Conservation (phyloP, 2,888 invertebrate genomes). For the Papilio protenor region DNA sequence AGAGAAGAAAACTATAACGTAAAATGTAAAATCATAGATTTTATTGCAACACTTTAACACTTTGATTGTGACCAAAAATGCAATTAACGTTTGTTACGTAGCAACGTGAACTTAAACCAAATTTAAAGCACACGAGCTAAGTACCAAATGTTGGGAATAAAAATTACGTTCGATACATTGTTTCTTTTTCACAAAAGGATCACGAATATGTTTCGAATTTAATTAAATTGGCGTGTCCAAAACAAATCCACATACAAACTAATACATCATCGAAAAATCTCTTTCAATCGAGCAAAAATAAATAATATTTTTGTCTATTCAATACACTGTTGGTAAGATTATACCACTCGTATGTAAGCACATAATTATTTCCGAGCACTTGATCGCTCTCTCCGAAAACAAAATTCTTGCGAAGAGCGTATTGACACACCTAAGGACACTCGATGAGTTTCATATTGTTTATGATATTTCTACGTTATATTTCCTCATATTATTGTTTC, state of each 20-base stretch:
- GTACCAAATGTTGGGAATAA: not conserved
- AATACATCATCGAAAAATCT: no score
- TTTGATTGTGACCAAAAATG: conserved; percentile 12
- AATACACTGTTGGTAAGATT: conserved; percentile 9
- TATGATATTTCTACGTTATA: conserved; percentile 20
- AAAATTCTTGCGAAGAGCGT: not conserved
- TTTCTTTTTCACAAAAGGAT: not conserved
- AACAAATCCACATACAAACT: no score
- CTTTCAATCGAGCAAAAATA: no score
- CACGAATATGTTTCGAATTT: not conserved
- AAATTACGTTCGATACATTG: no score
- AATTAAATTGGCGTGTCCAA: no score
- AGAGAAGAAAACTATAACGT: no score
- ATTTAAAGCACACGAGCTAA: conserved; percentile 1
- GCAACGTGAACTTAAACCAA: not conserved
- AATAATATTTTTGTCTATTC: not conserved
- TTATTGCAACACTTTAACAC: not conserved
- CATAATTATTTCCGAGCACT: conserved; percentile 28
- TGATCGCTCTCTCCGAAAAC: conserved; percentile 29
- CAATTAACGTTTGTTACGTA: conserved; percentile 6
- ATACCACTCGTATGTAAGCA: conserved; percentile 17
- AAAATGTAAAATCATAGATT: no score
- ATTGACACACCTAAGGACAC: conserved; percentile 33
- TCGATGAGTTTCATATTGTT: conserved; percentile 19
- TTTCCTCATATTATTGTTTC: conserved; percentile 7